Evolutionary conservation across 2,113 vertebrate genomes (phyloP).

Genomic region (Osmerus mordax): DNA sequence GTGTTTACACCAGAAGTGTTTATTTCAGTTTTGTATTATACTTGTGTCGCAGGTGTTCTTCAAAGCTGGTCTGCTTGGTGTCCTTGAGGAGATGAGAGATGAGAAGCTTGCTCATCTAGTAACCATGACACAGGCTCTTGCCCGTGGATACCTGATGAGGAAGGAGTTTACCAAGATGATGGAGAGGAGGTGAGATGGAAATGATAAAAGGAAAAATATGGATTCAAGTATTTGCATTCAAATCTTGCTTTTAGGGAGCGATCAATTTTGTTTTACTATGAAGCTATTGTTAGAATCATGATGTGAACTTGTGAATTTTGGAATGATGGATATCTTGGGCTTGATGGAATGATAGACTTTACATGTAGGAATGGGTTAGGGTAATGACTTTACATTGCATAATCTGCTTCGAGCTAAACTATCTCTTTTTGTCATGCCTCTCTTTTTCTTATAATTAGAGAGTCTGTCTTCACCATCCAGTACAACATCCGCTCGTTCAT

Average conservation of each 20-base stretch:
- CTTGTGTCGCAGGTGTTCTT: conserved; percentile 78
- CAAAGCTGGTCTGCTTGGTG: conserved; percentile 83
- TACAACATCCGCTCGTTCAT: conserved; percentile 73
- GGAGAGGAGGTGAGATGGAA: no score
- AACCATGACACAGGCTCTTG: neutral
- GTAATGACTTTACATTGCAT: no score
- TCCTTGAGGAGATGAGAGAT: conserved; percentile 87
- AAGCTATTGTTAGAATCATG: no score
- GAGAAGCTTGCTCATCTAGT: conserved; percentile 65
- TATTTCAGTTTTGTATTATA: neutral
- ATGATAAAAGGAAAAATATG: no score
- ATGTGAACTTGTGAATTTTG: no score
- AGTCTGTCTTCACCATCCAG: conserved; percentile 46
- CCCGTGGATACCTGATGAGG: neutral
- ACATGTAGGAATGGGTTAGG: no score
- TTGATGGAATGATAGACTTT: no score
- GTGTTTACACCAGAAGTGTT: neutral
- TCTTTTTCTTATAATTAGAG: neutral
- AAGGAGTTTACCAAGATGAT: neutral
- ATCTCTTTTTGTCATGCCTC: neutral
- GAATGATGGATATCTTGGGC: no score
- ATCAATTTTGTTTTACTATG: no score
- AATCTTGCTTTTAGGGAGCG: neutral
- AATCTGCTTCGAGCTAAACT: no score
- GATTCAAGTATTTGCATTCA: neutral